Evolutionary conservation across 2,113 vertebrate genomes (phyloP), one percentile per base, ranked within the genome.

Genomic region (Hipposideros armiger): DNA sequence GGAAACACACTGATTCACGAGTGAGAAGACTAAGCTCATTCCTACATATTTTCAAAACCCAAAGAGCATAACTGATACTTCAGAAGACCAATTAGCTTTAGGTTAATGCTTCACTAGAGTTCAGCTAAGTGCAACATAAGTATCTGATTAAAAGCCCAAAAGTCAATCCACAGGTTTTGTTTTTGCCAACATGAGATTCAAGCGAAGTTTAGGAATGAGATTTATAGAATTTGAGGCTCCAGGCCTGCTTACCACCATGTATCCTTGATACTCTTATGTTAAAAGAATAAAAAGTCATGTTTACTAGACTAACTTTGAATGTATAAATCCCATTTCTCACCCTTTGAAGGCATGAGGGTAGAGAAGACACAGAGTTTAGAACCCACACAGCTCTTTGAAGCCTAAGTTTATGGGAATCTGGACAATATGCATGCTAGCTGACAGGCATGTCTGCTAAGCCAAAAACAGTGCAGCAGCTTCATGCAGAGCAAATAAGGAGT

Each of bases 91-190:
- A 90, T 40, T 87, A 83, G 94, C 69, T 96, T 97, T 95, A 95
- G 70, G 92, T 84, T 81, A 96, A 95, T 96, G 88, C 87, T 94
- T 97, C 94, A 87, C 54, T 94, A 81, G 45, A 94, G 70, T 76
- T 93, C 42, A 66, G 92, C 52, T 72, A 94, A 96, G 16, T 95
- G 36, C 50, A 94, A 96, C 73, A 97, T 69, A 94, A 84, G 74
- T 83, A 95, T 95, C 93, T 89, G 86, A 91, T 90, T 96, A 95
- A 96, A 97, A 96, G 64, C 67, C 77, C 74, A 89, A 93, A 89
- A 30, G 64, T 95, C 47, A 93, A 89, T 93, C 96, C 97, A 97
- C 97, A 97, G 97, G 93, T 94, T 93, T 92, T 85, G n/a, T 94
- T 97, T 91, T 77, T 96, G 78, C 81, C 77, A 90, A 86, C 47